Base-by-base conservation (phyloP, 2,797 vertebrate genomes). In the Gallinago solitaria region DNA sequence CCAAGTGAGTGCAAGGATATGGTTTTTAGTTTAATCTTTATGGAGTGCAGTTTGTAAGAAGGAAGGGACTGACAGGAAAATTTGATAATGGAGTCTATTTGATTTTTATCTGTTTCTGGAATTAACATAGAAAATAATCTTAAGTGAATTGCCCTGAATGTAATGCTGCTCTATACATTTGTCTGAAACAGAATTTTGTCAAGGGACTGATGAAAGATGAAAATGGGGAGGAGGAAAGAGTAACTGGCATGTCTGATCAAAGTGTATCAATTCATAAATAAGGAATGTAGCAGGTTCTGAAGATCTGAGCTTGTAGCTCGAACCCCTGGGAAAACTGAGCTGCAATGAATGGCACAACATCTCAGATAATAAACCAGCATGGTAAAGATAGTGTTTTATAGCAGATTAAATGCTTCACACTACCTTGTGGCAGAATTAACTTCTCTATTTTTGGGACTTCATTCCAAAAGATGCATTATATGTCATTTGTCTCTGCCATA, bases 231-330 rank as follows among this genome's bases (percentile, higher is more conserved):
- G 65, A 87, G 76, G 47, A 86, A 83, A 87, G 45, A 71, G 71
- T 91, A 74, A 79, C 63, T 64, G 65, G 37, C 33, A 76, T 37
- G 47, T 57, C 28, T 59, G 82, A 95, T 95, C 95, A 96, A 93
- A 97, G 92, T 30, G 13, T 78, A 54, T 68, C 73, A 37, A 25
- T 59, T 95, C 41, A 90, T 90, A 77, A 96, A 95, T 93, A 91
- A 93, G 43, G 59, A 54, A 95, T 81, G 76, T 39, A 88, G 69
- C 47, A 92, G 39, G 43, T 88, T 95, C 63, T 95, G 83, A 82
- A 92, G 90, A 89, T 81, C 70, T 91, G 74, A 95, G 67, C 43
- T 37, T 76, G 57, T 54, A 85, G 63, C 67, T 87, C 8, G 7
- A 71, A 63, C 51, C 61, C 61, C 77, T 61, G 41, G 90, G 88